Evolutionary conservation across 2,113 vertebrate genomes (phyloP).

Genomic region (Pseudorectes ferrugineus): DNA sequence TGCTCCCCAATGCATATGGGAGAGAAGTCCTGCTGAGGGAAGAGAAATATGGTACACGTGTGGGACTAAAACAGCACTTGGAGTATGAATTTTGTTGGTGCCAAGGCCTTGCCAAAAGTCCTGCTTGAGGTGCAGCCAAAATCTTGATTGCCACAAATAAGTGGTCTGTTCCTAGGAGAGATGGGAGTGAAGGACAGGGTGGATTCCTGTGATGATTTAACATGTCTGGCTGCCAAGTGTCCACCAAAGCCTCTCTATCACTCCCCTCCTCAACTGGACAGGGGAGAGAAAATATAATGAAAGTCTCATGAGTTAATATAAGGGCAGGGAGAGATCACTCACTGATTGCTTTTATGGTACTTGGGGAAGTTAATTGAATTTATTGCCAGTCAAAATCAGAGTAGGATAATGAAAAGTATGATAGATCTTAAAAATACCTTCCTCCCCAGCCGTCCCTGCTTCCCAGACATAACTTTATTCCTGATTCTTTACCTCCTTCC

Average conservation of each 20-base stretch:
- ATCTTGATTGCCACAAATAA: not conserved
- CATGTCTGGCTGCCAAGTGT: not conserved
- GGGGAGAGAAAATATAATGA: not conserved
- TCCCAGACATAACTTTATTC: not conserved
- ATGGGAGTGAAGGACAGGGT: not conserved
- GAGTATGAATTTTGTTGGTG: not conserved
- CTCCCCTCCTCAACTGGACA: not conserved
- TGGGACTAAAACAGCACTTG: not conserved
- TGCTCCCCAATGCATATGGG: fast-evolving
- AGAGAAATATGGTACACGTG: fast-evolving
- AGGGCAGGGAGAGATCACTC: not conserved
- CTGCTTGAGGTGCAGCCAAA: not conserved
- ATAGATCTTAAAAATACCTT: not conserved
- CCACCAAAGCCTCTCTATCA: not conserved
- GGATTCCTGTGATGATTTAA: not conserved
- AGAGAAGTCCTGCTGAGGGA: not conserved
- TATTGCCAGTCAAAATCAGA: not conserved
- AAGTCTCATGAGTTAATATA: not conserved
- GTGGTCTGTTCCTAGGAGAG: not conserved
- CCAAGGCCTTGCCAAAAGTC: not conserved
- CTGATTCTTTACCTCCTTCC: not conserved
- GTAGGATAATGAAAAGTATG: not conserved
- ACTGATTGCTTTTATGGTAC: not conserved
- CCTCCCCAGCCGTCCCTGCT: fast-evolving
- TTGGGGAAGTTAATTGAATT: not conserved